Evolutionary conservation across 1,140 invertebrate species (phyloP).

Genomic region (Mercenaria mercenaria): DNA sequence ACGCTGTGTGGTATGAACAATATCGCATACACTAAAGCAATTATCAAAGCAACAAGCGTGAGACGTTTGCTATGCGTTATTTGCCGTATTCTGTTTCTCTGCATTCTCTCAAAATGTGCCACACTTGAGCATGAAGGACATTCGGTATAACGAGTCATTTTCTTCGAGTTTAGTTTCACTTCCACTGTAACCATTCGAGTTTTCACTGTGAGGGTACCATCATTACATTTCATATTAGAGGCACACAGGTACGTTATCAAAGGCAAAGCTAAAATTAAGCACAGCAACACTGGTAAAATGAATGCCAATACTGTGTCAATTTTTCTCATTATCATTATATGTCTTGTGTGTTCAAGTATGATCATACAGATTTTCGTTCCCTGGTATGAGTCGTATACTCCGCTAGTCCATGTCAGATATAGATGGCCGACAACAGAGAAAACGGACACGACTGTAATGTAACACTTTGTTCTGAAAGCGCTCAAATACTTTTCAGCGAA

Average conservation of each 20-base stretch:
- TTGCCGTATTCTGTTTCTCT: conserved; percentile 39
- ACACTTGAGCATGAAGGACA: conserved; percentile 33
- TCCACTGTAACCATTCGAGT: conserved; percentile 43
- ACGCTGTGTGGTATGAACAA: conserved; percentile 70
- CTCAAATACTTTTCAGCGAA: conserved; percentile 60
- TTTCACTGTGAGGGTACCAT: conserved; percentile 50
- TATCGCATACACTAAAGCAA: conserved; percentile 60
- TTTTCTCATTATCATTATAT: conserved; percentile 70
- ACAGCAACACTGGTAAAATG: conserved; percentile 60
- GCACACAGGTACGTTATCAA: conserved; percentile 49
- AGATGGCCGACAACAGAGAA: conserved; percentile 72
- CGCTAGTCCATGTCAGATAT: conserved; percentile 74
- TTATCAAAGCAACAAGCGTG: conserved; percentile 41
- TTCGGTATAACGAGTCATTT: conserved; percentile 38
- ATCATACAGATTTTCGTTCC: conserved; percentile 67
- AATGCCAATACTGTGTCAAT: conserved; percentile 70
- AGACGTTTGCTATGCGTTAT: conserved; percentile 62
- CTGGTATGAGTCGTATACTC: conserved; percentile 47
- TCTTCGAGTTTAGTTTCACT: conserved; percentile 40
- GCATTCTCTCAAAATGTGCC: conserved; percentile 30
- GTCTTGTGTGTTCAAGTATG: conserved; percentile 69
- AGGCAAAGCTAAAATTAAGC: conserved; percentile 32
- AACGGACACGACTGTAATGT: conserved; percentile 63
- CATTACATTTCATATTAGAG: conserved; percentile 37
- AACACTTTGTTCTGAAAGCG: conserved; percentile 72